Evolutionary conservation across 2,888 invertebrate genomes (phyloP).

Genomic region (Euzophera pinguis): DNA sequence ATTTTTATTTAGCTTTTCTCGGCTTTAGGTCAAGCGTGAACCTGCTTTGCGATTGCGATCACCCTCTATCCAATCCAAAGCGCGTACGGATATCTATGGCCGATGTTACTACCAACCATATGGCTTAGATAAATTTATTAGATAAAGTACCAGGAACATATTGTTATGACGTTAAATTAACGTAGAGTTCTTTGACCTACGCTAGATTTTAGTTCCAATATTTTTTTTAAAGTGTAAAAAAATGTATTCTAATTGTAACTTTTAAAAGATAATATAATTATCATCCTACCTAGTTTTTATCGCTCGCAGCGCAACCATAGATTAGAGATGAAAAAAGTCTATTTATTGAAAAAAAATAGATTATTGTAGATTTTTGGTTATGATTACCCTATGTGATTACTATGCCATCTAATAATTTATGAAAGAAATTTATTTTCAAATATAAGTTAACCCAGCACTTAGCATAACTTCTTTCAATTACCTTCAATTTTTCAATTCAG

Average conservation of each 20-base stretch:
- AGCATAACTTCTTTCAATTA: conserved; percentile 1
- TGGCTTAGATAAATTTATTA: conserved; percentile 33
- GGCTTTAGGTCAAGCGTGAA: background rate
- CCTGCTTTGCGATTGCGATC: background rate
- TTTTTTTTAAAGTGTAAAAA: no score
- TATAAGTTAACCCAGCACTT: background rate
- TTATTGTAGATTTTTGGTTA: no score
- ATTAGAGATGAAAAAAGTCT: no score
- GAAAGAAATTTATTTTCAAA: background rate
- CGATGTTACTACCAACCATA: conserved; percentile 18
- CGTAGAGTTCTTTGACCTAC: conserved; percentile 30
- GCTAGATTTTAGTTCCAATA: background rate
- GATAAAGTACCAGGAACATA: conserved; percentile 39
- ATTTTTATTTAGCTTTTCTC: no score
- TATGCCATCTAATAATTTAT: no score
- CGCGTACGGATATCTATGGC: background rate
- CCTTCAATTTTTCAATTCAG: background rate
- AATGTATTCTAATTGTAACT: no score
- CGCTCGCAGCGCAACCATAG: no score
- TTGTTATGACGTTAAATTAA: conserved; percentile 44
- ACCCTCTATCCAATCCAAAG: background rate
- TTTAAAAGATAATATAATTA: no score
- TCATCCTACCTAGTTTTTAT: no score
- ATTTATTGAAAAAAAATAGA: no score
- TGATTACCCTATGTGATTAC: no score